Base-by-base conservation (phyloP, 2,888 invertebrate genomes). In the Pterostichus madidus region DNA sequence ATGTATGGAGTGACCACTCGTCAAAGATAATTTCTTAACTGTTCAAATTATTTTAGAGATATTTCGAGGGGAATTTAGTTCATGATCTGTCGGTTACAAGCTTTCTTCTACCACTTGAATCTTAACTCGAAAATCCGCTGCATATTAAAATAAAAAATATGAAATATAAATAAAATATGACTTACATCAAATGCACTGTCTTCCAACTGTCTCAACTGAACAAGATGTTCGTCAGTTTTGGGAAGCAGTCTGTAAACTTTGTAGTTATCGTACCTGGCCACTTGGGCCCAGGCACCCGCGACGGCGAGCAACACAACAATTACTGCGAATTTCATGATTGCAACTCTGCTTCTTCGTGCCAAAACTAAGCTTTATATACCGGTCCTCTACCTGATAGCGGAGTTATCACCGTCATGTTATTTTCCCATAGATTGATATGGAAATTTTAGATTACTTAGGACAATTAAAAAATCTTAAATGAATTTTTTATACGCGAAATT, bases 151-250 rank as follows among this genome's bases (percentile, higher is more conserved):
- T 24, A 2, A 24, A 24, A 24, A 24, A 24, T 2, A 3, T 24
- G 24, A 24, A 24, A 24, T 24, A n/a, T 13, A 71, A 7, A 39
- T 39, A 8, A 39, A 39, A 8, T 39, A 80, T 24, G 3, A 24
- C 73, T 80, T 80, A 80, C 80, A 7, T 87, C 87, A 85, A 89
- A 89, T n/a, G 87, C 86, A 56, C 86, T 85, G 81, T 88, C 86
- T 86, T 89, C 86, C 84, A 92, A 83, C 71, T 90, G 87, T 17
- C 86, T 87, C 7, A 93, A 86, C 35, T 89, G 86, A 17, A 90
- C 86, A 0, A 94, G 88, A 84, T 85, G 85, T 8, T 85, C 75
- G 7, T 85, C 81, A 13, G 85, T 85, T 35, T 82, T 85, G 0
- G 88, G 89, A 4, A 79, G 86, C n/a, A 88, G 83, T 75, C 87